Evolutionary conservation across 2,797 vertebrate genomes (phyloP).

Genomic region (Spea hammondii): DNA sequence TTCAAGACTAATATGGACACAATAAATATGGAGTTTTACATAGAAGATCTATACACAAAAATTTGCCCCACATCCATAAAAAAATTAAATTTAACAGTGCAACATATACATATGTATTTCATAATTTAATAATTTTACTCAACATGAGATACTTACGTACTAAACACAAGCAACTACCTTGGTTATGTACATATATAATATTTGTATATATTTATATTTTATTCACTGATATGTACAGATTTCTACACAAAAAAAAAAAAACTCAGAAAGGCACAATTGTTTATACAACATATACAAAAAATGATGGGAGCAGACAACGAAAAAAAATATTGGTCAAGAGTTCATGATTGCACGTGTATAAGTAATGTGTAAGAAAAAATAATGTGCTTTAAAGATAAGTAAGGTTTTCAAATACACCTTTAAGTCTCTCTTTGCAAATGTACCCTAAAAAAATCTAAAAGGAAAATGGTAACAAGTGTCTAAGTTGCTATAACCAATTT

Average conservation of each 20-base stretch:
- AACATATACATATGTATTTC: slow-evolving; percentile 72
- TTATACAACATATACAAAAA: slow-evolving; percentile 99
- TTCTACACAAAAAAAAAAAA: slow-evolving; percentile 84
- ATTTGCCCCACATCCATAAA: slow-evolving; percentile 91
- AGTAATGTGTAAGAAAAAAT: slow-evolving; percentile 85
- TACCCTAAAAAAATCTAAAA: neutral
- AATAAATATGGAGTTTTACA: slow-evolving; percentile 98
- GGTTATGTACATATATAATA: slow-evolving; percentile 80
- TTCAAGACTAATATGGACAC: slow-evolving; percentile 93
- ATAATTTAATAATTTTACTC: slow-evolving; percentile 83
- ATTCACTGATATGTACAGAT: slow-evolving; percentile 90
- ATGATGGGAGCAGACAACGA: slow-evolving; percentile 80
- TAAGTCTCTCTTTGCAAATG: slow-evolving; percentile 76
- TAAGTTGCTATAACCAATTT: slow-evolving; percentile 96
- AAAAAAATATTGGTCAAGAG: slow-evolving; percentile 85
- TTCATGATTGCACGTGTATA: slow-evolving; percentile 96
- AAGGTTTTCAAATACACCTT: slow-evolving; percentile 80
- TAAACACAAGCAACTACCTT: slow-evolving; percentile 88
- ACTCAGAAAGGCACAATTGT: slow-evolving; percentile 98
- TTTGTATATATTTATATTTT: slow-evolving; percentile 70
- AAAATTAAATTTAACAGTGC: slow-evolving; percentile 95
- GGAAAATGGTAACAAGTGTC: slow-evolving; percentile 45
- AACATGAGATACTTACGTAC: slow-evolving; percentile 79
- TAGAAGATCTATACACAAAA: slow-evolving; percentile 96
- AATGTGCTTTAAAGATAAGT: slow-evolving; percentile 89